These are phyloP conservation scores for Rhabdomys dilectus DNA, from an alignment of 2,113 vertebrate genomes.

Conservation along the genomic window DNA sequence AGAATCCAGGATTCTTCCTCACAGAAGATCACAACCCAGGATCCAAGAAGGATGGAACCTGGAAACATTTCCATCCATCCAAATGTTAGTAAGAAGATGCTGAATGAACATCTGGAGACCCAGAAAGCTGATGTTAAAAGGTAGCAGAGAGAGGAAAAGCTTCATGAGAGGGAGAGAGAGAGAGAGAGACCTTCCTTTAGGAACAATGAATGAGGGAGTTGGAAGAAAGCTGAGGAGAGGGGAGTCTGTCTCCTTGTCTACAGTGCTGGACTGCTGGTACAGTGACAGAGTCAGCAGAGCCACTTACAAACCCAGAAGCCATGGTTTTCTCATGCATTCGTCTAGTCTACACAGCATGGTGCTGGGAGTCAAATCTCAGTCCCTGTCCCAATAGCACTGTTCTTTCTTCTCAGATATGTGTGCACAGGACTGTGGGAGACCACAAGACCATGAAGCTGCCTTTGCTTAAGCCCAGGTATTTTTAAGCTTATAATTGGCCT, in stretches of 20 bases:
- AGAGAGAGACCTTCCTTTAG: neutral
- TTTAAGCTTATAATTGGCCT: neutral
- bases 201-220: neutral
- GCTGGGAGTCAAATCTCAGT: no score
- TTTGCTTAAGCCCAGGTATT: neutral
- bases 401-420: neutral
- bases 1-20: neutral
- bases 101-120: conserved; percentile 84
- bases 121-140: conserved; percentile 85
- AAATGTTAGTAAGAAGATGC: conserved; percentile 80
- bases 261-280: neutral
- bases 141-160: conserved; percentile 67
- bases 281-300: neutral
- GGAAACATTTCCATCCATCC: conserved; percentile 80
- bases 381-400: neutral
- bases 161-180: conserved; percentile 32
- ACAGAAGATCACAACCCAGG: conserved; percentile 73
- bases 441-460: accelerated
- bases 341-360: neutral
- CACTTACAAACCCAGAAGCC: no score
- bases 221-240: neutral
- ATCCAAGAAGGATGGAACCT: conserved; percentile 84
- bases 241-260: neutral
- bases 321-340: accelerated
- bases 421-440: neutral